Evolutionary conservation across 64 coral and sea anemone genomes (phyloP), one percentile per base, ranked within the genome.

Genomic region (Porites australiensis): DNA sequence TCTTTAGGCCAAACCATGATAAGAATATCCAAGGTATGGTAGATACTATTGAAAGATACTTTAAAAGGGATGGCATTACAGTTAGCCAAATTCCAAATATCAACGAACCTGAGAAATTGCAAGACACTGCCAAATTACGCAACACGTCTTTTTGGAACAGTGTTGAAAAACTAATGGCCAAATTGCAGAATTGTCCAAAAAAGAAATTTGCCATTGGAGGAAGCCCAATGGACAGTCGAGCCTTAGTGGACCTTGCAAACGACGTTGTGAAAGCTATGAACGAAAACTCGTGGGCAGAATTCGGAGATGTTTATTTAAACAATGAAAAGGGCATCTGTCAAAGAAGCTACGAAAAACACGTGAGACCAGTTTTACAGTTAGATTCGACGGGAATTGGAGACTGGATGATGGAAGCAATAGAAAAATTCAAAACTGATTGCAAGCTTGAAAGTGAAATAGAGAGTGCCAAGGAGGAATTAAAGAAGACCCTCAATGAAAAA

Each of bases 251-350:
- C 8, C 79, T 92, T 4, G 58, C 90, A 57, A 47, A 60, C 54
- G 54, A 75, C 14, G 9, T 77, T 14, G 45, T 72, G 4, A 55
- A 85, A 53, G 69, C 70, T 21, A 92, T 86, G 69, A 85, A 82
- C 8, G 16, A n/a, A 2, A 82, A 62, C 15, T 65, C 43, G 4
- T 92, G 78, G 90, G 18, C 18, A 46, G 70, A 78, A 4, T 88
- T 96, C 19, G 85, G 77, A 3, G 76, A 83, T 75, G 72, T 65
- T 3, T 96, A 93, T 79, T 13, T 58, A 9, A 64, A 75, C 47
- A 65, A 89, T 18, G 94, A 96, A 86, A 89, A 82, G 11, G 61
- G 86, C 19, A 72, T 96, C 23, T 96, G 94, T 66, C 37, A 44
- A 65, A 50, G 90, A 22, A 89, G 60, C 13, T 93, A 93, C 78